These are phyloP conservation scores for Apis laboriosa DNA, from an alignment of 1,140 invertebrate species.

Conservation along the genomic window DNA sequence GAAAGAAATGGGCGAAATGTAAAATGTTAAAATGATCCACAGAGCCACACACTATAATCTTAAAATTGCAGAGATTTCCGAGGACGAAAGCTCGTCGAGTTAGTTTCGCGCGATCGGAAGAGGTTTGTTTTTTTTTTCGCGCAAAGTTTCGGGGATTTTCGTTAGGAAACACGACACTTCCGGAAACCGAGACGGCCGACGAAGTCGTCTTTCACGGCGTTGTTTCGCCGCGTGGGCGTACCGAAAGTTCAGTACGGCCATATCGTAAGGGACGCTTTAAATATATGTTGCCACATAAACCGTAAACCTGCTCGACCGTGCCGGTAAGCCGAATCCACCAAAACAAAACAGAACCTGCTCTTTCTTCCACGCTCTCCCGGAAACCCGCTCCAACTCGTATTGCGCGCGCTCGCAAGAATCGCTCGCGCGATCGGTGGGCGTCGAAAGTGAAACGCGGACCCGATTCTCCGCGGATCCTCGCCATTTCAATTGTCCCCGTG, in stretches of 20 bases:
- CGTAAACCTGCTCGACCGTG: conserved; percentile 65
- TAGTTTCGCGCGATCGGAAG: not conserved
- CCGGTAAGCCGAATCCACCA: conserved; percentile 60
- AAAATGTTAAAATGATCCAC: too few species aligned
- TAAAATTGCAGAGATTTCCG: not conserved
- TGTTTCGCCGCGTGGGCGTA: conserved; percentile 53
- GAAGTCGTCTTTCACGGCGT: conserved; percentile 57
- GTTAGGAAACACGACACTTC: conserved; percentile 48
- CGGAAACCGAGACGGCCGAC: conserved; percentile 56
- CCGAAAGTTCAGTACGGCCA: conserved; percentile 60
- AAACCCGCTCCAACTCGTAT: conserved; percentile 23
- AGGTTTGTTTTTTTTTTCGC: not conserved
- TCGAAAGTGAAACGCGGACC: conserved; percentile 59
- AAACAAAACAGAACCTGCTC: conserved; percentile 70
- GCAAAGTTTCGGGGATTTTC: conserved; percentile 30
- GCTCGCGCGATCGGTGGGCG: conserved; percentile 54
- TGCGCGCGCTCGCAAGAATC: conserved; percentile 34
- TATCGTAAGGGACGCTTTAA: conserved; percentile 61
- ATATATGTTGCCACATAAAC: conserved; percentile 64
- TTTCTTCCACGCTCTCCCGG: conserved; percentile 38
- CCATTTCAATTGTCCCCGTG: not conserved
- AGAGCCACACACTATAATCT: not conserved
- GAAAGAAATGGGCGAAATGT: too few species aligned
- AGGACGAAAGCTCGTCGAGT: too few species aligned
- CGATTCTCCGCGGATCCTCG: conserved; percentile 17